Base-by-base conservation (phyloP, 1,140 invertebrate genomes). In the Temnothorax longispinosus region DNA sequence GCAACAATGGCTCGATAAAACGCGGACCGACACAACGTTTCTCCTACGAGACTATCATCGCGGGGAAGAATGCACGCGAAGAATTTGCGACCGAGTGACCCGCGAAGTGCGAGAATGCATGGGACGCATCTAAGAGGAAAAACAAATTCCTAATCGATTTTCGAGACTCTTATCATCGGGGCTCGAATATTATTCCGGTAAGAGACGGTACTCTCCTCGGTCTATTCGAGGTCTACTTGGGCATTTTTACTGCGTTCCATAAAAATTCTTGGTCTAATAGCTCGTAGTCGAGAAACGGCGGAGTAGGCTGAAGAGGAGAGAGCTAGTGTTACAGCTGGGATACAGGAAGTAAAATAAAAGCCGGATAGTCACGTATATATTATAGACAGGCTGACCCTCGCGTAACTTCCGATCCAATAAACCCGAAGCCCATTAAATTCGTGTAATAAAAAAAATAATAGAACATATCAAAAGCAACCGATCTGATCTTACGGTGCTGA, bases 361-460 rank as follows among this genome's bases (percentile, higher is more conserved):
- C 27, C 18, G 62, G 38, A n/a, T 13, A 54, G 69, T 56, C 72
- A 18, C 47, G 27, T 35, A 32, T 27, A 69, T 27, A 27, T 27
- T 27, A 27, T 69, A 69, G 58, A 60, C 11, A 50, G 11, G 60
- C 56, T 80, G 87, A 69, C 76, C 81, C 88, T 85, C 87, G 89
- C 92, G 86, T 87, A 90, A 77, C 87, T 89, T 72, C 76, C 85
- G 91, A 95, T 94, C 92, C 94, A 94, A 95, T 95, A 95, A 94
- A 93, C 91, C 88, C 84, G 90, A 93, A 18, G 91, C 89, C 93
- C 92, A 94, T 95, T 95, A 94, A 95, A 95, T 95, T 95, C 93
- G 93, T 94, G 93, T 93, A 93, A 92, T 94, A 92, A 94, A 94
- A 95, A 94, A 93, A 89, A 88, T 92, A 91, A 92, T 64, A 93